phyloP scores from a whole-genome alignment of 2,888 invertebrate genomes.

The Lepidochitona cinerea region DNA sequence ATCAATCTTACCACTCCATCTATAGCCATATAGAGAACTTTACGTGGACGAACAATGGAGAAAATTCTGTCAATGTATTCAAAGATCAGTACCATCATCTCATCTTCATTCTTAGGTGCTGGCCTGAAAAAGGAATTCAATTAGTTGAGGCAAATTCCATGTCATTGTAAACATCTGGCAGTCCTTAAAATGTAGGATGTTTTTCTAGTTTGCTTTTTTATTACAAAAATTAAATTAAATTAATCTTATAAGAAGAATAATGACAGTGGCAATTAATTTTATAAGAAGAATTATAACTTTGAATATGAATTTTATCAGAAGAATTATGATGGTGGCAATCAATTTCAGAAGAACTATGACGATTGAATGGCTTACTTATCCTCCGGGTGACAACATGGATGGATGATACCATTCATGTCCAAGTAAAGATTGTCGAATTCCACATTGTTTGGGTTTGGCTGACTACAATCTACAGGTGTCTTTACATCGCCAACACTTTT shows the following conservation, averaged over 20 bases:
- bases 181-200: too few relatives aligned
- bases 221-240: too few relatives aligned
- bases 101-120: constrained; percentile 97
- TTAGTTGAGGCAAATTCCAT: too few relatives aligned
- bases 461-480: constrained; percentile 71
- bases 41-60: constrained; percentile 89
- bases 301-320: too few relatives aligned
- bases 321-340: too few relatives aligned
- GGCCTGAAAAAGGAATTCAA: constrained; percentile 79
- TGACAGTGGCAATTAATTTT: too few relatives aligned
- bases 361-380: constrained; percentile 75
- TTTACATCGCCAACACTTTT: constrained; percentile 82
- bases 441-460: constrained; percentile 91
- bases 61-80: constrained; percentile 98
- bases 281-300: too few relatives aligned
- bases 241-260: too few relatives aligned
- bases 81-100: constrained; percentile 99
- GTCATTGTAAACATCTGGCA: too few relatives aligned
- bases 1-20: constrained; percentile 88
- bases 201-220: too few relatives aligned
- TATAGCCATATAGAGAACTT: constrained; percentile 98
- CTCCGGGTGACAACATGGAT: constrained; percentile 99
- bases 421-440: constrained; percentile 97
- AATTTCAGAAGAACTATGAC: too few relatives aligned
- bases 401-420: constrained; percentile 99